A percentile compares a stretch with the other conserved stretches of the same genome.
Conservation (phyloP, 2,797 vertebrate genomes). For the Bucorvus abyssinicus region DNA sequence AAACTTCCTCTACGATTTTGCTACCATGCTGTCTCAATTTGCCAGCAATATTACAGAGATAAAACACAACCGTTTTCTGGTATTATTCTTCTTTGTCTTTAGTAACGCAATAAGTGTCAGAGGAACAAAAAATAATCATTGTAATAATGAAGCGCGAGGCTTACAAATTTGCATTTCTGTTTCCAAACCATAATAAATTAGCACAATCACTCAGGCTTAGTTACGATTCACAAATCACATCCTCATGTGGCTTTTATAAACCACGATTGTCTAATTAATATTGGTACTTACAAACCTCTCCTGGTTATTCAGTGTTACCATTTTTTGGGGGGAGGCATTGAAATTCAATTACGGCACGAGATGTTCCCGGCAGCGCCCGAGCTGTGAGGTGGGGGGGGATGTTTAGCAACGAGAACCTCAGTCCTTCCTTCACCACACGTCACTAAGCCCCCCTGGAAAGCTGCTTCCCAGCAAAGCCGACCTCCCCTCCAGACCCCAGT, state of each 20-base stretch:
- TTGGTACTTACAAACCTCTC: constrained; percentile 53
- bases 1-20: not conserved
- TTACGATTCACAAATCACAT: constrained; percentile 65
- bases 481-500: not conserved
- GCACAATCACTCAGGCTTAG: constrained; percentile 37
- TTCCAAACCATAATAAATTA: constrained; percentile 56
- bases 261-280: constrained; percentile 71
- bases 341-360: constrained; percentile 61
- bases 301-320: constrained; percentile 40
- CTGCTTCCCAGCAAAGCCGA: not conserved
- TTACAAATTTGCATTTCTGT: constrained; percentile 46
- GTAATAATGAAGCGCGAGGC: constrained; percentile 20
- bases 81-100: constrained; percentile 16
- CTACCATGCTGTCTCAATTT: constrained; percentile 32
- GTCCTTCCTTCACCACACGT: not conserved
- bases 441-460: constrained; percentile 30
- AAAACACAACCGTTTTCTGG: not conserved
- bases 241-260: constrained; percentile 49
- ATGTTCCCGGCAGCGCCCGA: not conserved
- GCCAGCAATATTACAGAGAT: constrained; percentile 27
- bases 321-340: not conserved
- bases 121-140: not conserved
- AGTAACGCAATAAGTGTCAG: constrained; percentile 14
- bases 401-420: not conserved
- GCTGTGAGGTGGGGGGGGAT: not conserved